Conservation (phyloP, 2,888 invertebrate species). For the Coecobrya sp. region DNA sequence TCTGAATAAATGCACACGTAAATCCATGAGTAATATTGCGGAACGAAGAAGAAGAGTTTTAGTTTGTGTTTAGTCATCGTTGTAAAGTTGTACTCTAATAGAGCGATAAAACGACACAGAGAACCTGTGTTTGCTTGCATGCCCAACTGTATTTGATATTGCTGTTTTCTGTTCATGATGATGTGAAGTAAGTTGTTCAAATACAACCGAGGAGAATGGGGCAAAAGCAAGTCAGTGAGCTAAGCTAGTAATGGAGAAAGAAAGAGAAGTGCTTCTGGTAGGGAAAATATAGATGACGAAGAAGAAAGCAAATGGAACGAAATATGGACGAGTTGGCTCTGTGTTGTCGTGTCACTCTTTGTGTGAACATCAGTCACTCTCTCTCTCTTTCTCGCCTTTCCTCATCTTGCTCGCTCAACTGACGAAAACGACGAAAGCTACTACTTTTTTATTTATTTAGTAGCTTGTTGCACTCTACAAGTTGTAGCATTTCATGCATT, state of each 20-base stretch:
- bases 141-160: neutral
- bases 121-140: slow-evolving; percentile 26
- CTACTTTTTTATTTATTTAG: neutral
- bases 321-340: slow-evolving; percentile 32
- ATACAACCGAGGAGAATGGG: neutral
- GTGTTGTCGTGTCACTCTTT: slow-evolving; percentile 47
- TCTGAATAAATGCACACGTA: slow-evolving; percentile 13
- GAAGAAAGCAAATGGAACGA: slow-evolving; percentile 15
- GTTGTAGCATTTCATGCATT: neutral
- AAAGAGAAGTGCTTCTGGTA: neutral
- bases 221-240: slow-evolving; percentile 25
- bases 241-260: neutral
- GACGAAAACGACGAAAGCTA: slow-evolving; percentile 1
- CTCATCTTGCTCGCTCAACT: slow-evolving; percentile 23
- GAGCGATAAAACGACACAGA: slow-evolving; percentile 3
- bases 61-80: neutral
- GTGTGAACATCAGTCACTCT: slow-evolving; percentile 35
- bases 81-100: neutral
- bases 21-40: neutral
- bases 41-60: neutral
- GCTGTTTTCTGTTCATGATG: neutral
- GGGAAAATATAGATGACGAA: neutral
- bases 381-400: slow-evolving; percentile 9
- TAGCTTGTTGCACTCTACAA: slow-evolving; percentile 30
- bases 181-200: slow-evolving; percentile 31